phyloP scores from a whole-genome alignment of 2,113 vertebrate genomes.

The Picathartes gymnocephalus region DNA sequence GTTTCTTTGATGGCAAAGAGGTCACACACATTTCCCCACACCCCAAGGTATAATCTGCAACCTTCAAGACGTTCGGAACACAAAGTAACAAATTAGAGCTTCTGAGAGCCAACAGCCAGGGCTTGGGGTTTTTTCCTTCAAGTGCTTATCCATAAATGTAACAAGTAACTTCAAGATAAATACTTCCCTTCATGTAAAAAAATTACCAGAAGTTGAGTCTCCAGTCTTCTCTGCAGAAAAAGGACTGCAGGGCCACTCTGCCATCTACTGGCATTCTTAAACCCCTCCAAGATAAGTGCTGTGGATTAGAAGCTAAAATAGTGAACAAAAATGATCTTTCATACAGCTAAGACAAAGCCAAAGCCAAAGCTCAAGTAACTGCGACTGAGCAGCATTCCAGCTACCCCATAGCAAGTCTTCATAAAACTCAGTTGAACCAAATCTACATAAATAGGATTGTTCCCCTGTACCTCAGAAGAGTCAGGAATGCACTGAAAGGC shows the following conservation, averaged over 20 bases:
- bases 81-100: neutral
- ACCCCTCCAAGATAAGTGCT: neutral
- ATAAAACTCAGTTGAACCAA: neutral
- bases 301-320: neutral
- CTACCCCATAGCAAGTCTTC: neutral
- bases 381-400: neutral
- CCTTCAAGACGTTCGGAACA: neutral
- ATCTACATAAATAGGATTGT: neutral
- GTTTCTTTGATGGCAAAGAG: neutral
- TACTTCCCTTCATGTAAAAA: neutral
- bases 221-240: neutral
- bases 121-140: neutral
- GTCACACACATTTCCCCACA: neutral
- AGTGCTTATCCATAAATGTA: neutral
- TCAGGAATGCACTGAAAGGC: neutral
- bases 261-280: neutral
- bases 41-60: neutral
- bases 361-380: neutral
- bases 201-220: neutral
- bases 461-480: neutral
- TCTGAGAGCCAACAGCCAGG: neutral
- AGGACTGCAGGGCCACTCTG: neutral
- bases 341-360: neutral
- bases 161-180: neutral
- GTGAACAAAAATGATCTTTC: neutral